These are phyloP conservation scores for Sycobia sp. DNA, from an alignment of 1,140 invertebrate genomes.

Conservation along the genomic window DNA sequence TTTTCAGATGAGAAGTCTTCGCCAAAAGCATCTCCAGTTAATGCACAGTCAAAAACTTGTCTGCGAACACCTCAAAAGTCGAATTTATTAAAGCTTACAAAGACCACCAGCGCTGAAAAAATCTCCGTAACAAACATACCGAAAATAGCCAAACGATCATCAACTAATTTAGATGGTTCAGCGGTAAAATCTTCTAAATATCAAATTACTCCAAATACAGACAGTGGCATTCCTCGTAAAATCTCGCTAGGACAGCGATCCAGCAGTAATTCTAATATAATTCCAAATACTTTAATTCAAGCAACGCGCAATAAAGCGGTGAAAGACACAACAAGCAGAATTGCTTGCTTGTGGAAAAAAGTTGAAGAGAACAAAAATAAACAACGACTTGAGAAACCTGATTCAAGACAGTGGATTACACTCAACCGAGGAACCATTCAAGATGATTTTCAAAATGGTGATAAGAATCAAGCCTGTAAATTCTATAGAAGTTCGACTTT, in stretches of 20 bases:
- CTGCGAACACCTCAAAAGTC: constrained; percentile 40
- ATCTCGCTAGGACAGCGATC: constrained; percentile 54
- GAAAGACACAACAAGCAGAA: constrained; percentile 83
- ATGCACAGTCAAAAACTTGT: constrained; percentile 43
- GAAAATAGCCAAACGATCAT: constrained; percentile 36
- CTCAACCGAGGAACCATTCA: constrained; percentile 43
- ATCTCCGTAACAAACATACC: constrained; percentile 50
- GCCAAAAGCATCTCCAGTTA: constrained; percentile 24
- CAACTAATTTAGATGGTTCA: constrained; percentile 65
- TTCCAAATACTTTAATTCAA: constrained; percentile 61
- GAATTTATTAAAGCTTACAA: constrained; percentile 46
- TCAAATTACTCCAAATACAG: constrained; percentile 19
- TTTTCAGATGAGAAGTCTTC: constrained; percentile 15
- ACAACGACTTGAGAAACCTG: constrained; percentile 62
- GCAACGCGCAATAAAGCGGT: constrained; percentile 60
- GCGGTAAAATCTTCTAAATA: constrained; percentile 29
- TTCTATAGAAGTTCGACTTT: constrained; percentile 74
- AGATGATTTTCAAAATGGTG: constrained; percentile 34
- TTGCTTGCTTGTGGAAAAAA: constrained; percentile 86
- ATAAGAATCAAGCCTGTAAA: constrained; percentile 53
- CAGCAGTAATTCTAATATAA: constrained; percentile 68
- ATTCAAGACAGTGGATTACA: constrained; percentile 71
- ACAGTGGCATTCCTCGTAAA: constrained; percentile 36
- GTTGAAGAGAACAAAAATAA: constrained; percentile 76
- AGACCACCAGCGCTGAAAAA: constrained; percentile 52